Evolutionary conservation across 2,113 vertebrate species (phyloP).

Genomic region (Anguilla japonica): DNA sequence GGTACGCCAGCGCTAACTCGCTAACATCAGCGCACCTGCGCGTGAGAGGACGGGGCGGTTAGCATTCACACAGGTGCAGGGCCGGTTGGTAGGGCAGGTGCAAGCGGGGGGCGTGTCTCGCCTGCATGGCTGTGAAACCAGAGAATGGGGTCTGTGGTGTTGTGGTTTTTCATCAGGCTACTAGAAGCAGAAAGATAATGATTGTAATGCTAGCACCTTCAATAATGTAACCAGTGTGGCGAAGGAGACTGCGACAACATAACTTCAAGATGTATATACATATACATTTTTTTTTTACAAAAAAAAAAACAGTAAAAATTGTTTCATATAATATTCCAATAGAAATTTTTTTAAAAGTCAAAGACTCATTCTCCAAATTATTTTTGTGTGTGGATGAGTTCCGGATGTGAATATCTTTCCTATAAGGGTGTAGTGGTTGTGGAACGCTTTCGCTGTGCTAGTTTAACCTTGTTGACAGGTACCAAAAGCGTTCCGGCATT

Average conservation of each 20-base stretch:
- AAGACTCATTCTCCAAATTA: too few species aligned
- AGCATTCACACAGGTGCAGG: slow-evolving; percentile 44
- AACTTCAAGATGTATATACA: too few species aligned
- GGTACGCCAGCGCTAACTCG: neutral
- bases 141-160: neutral
- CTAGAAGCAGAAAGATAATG: neutral
- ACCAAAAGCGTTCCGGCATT: neutral
- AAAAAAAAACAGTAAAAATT: too few species aligned
- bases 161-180: neutral
- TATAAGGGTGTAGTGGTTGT: too few species aligned
- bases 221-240: neutral
- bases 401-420: too few species aligned
- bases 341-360: too few species aligned
- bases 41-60: slow-evolving; percentile 46
- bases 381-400: too few species aligned
- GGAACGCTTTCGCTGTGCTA: too few species aligned
- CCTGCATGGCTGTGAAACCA: neutral
- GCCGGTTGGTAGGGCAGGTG: neutral
- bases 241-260: neutral
- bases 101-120: neutral
- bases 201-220: neutral
- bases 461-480: neutral
- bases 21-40: neutral
- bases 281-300: too few species aligned
- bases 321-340: too few species aligned